Conservation (phyloP, 2,113 vertebrate genomes). For the Heptranchias perlo region DNA sequence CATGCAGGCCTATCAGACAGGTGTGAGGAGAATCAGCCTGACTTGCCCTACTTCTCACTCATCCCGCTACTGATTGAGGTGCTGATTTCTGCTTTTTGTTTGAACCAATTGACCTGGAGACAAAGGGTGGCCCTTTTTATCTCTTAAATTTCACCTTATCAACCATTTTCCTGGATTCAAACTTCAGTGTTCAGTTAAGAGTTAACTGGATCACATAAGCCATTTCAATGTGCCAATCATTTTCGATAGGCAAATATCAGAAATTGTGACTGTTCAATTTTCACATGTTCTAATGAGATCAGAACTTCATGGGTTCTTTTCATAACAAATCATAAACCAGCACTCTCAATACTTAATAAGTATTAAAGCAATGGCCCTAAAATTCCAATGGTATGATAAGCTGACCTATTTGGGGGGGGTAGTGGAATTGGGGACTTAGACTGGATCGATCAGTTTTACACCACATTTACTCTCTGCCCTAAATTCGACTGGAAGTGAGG, state of each 20-base stretch:
- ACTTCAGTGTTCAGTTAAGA: background rate
- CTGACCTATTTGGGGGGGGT: too few species aligned
- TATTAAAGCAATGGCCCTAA: too few species aligned
- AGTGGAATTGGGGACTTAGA: too few species aligned
- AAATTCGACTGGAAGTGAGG: too few species aligned
- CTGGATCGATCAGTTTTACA: too few species aligned
- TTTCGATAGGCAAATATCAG: background rate
- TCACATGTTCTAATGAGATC: background rate
- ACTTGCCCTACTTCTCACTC: background rate
- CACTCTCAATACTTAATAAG: too few species aligned
- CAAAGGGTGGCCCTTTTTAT: background rate
- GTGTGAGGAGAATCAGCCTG: background rate
- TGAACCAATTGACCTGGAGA: background rate
- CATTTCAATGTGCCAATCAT: background rate
- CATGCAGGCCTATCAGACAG: background rate
- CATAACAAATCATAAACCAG: too few species aligned
- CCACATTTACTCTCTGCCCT: too few species aligned
- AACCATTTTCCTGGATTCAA: background rate
- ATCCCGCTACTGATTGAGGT: background rate
- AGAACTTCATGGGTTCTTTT: background rate
- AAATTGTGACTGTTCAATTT: background rate
- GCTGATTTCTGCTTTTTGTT: background rate
- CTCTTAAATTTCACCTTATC: background rate
- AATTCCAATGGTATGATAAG: too few species aligned
- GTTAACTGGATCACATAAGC: background rate